Conservation (phyloP, 1,140 invertebrate species). For the Trachymyrmex cornetzi region DNA sequence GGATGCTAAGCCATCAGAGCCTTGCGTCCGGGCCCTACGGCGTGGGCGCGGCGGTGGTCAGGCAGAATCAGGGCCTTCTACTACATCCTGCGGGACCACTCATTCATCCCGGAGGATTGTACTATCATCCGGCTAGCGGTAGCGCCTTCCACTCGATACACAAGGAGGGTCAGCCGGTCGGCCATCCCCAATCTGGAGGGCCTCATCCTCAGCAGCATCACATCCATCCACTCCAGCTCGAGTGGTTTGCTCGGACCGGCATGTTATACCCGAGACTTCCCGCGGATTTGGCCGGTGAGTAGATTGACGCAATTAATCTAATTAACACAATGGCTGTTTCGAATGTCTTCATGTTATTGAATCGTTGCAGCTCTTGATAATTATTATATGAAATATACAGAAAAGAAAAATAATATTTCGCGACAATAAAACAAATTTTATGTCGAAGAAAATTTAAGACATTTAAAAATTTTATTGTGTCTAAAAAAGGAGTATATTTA, state of each 20-base stretch:
- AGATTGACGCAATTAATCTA: slow-evolving; percentile 9
- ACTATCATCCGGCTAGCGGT: slow-evolving; percentile 83
- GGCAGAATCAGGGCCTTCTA: slow-evolving; percentile 82
- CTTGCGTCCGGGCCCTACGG: slow-evolving; percentile 74
- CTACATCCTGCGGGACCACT: slow-evolving; percentile 82
- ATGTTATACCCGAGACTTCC: slow-evolving; percentile 95
- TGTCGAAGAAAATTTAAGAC: not conserved
- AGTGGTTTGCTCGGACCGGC: slow-evolving; percentile 94
- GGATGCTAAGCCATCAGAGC: slow-evolving; percentile 67
- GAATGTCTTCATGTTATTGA: not conserved
- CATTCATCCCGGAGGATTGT: slow-evolving; percentile 82
- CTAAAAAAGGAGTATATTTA: not conserved
- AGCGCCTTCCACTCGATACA: slow-evolving; percentile 86
- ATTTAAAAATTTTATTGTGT: not conserved
- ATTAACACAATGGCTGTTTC: slow-evolving; percentile 4
- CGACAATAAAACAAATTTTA: not conserved
- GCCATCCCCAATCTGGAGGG: slow-evolving; percentile 80
- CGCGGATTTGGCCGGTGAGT: slow-evolving; percentile 88
- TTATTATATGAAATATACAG: not conserved
- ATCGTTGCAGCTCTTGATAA: not conserved
- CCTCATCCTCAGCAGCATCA: slow-evolving; percentile 85
- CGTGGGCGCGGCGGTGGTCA: slow-evolving; percentile 72
- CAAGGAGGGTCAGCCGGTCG: slow-evolving; percentile 82
- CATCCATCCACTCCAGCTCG: slow-evolving; percentile 93
- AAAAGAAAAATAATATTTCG: not conserved